Percentiles rank a stretch among this genome's conserved stretches.
Conservation (phyloP, 2,113 vertebrate genomes). For the Neolamprologus fasciatus region DNA sequence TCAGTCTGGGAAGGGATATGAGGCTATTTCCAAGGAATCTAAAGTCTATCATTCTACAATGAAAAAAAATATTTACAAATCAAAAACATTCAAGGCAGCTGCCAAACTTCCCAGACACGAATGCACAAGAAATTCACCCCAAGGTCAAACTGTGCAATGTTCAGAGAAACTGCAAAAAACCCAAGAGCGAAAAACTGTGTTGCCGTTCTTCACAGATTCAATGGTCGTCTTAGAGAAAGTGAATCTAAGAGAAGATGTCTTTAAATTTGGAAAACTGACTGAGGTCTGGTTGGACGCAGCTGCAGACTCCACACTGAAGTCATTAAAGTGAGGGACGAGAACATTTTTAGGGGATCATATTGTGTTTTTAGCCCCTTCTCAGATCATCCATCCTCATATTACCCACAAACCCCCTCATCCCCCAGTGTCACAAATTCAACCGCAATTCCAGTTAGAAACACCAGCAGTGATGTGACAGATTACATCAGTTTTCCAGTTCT, state of each 20-base stretch:
- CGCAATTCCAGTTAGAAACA: conserved; percentile 7
- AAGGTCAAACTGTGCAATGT: background rate
- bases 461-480: conserved; percentile 41
- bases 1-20: background rate
- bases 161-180: background rate
- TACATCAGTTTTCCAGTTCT: conserved; percentile 61
- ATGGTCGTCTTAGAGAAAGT: background rate
- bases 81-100: background rate
- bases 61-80: background rate
- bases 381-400: background rate
- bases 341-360: background rate
- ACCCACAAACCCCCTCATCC: background rate
- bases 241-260: background rate
- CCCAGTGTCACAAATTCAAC: background rate
- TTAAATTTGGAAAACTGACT: background rate
- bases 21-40: background rate
- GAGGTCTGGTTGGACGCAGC: background rate
- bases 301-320: background rate
- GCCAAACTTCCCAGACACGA: background rate
- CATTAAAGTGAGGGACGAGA: background rate
- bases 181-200: background rate
- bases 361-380: background rate
- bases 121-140: background rate
- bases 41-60: background rate
- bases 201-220: background rate